Evolutionary conservation across 2,888 invertebrate species (phyloP), one percentile per base, ranked within the genome.

Genomic region (Diadegma fenestrale): DNA sequence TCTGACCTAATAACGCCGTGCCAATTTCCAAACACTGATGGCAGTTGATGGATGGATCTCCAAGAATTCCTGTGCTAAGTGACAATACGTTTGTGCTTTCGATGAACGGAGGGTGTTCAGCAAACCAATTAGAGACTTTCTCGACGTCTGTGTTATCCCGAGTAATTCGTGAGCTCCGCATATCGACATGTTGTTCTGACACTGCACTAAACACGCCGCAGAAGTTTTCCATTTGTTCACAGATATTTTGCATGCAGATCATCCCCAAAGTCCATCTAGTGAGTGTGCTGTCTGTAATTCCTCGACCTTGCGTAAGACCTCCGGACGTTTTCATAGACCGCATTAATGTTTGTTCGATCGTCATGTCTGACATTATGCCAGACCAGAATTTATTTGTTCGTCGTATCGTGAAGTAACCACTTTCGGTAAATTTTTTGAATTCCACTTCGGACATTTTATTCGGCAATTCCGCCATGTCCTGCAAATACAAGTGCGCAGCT

Each of bases 401-500:
- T 22, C 79, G 48, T 10, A 80, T 80, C 37, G 69, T 78, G 22
- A 30, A 30, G 4, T 30, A 30, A 3, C 30, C 30, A 30, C 30
- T 30, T 3, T 4, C 2, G 4, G 30, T 30, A 4, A 30, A 30
- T 4, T 30, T 30, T 43, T 41, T 14, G 10, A 33, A 82, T 69
- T 82, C 82, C 2, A 22, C 66, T 37, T 37, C 43, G 41, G 54
- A 26, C 26, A 77, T 77, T 77, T 77, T 77, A 14, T 73, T 80
- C 58, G 76, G 86, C 45, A 93, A 88, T 43, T 87, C 26, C 14
- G 75, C 64, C 93, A 94, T 94, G 86, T 93, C 91, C 90, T 94
- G 94, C 22, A 94, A 78, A 89, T 93, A 93, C 12, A 94, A 73
- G 64, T 92, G 91, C 48, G 84, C 86, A 73, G 88, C 90, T 88